Base-by-base conservation (phyloP, 53 echinoderm and acorn worm genomes). In the Henricia sp. region DNA sequence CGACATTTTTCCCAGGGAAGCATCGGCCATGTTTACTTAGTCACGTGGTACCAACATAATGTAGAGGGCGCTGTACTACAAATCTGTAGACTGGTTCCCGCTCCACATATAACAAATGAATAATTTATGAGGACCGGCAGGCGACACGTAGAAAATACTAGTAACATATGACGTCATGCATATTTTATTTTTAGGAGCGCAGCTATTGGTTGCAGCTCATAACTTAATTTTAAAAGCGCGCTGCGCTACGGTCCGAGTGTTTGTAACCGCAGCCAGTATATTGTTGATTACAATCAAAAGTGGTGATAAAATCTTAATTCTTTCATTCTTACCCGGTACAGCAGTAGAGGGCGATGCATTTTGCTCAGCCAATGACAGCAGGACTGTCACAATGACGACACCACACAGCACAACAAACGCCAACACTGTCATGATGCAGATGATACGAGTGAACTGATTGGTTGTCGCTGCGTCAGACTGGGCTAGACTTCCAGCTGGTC, bases 11-110 rank as follows among this genome's bases (percentile, higher is more conserved):
- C 39, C 67, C 67, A n/a, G 67, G 37, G 0, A n/a, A n/a, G 32
- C 29, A 33, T 60, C 70, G 43, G 44, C 70, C 70, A 70, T 70
- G 70, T 70, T 70, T 70, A 70, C 46, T 70, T 70, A 46, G 70
- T 70, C 70, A 70, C 70, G 70, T 70, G 70, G 70, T 70, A 46
- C 27, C 1, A n/a, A 4, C 8, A 60, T 70, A 12, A 2, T 26
- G 14, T 70, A 27, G 70, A 70, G 70, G 70, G 70, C 70, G 70
- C 70, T 46, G 21, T 11, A 68, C 9, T 9, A 20, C 38, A 67
- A 67, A 21, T 37, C 33, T 6, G 11, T 10, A 4, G 10, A 29
- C n/a, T n/a, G n/a, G n/a, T n/a, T n/a, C n/a, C n/a, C n/a, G n/a
- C n/a, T n/a, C n/a, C n/a, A n/a, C n/a, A n/a, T n/a, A n/a, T n/a